Evolutionary conservation across 1,140 invertebrate species (phyloP).

Genomic region (Galleria mellonella): DNA sequence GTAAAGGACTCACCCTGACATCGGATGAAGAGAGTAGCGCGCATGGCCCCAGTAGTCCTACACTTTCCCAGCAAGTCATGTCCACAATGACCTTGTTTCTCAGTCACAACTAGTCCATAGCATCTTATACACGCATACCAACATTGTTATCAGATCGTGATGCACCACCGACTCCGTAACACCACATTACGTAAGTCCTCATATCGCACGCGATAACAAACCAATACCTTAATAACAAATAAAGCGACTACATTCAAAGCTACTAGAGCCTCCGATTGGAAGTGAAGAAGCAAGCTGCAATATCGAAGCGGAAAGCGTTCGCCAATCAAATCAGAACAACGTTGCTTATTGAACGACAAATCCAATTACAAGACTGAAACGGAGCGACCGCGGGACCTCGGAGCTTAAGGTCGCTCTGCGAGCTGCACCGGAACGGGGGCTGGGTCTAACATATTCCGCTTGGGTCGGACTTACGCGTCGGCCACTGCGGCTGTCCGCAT

Average conservation of each 20-base stretch:
- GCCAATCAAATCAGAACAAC: constrained; percentile 64
- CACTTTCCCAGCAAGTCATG: constrained; percentile 74
- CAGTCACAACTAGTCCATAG: constrained; percentile 69
- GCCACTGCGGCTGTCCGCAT: constrained; percentile 54
- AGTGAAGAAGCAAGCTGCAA: constrained; percentile 57
- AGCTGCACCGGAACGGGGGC: constrained; percentile 29
- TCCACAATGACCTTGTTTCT: constrained; percentile 58
- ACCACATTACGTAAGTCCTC: constrained; percentile 48
- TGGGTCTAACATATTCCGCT: constrained; percentile 48
- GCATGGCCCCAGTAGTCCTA: constrained; percentile 69
- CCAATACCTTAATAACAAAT: constrained; percentile 36
- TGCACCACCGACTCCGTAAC: constrained; percentile 46
- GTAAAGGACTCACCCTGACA: constrained; percentile 56
- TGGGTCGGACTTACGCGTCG: constrained; percentile 33
- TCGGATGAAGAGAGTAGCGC: constrained; percentile 67
- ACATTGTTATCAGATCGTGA: constrained; percentile 37
- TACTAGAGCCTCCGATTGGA: constrained; percentile 27
- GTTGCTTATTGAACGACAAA: constrained; percentile 67
- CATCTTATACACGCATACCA: constrained; percentile 29
- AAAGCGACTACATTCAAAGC: constrained; percentile 63
- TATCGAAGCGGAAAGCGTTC: constrained; percentile 64
- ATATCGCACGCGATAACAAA: constrained; percentile 30
- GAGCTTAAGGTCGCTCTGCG: constrained; percentile 58
- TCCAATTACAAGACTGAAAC: constrained; percentile 72
- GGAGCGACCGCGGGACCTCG: constrained; percentile 63